Evolutionary conservation across 53 echinoderm and acorn worm species (phyloP).

Genomic region (Zoroaster sp.): DNA sequence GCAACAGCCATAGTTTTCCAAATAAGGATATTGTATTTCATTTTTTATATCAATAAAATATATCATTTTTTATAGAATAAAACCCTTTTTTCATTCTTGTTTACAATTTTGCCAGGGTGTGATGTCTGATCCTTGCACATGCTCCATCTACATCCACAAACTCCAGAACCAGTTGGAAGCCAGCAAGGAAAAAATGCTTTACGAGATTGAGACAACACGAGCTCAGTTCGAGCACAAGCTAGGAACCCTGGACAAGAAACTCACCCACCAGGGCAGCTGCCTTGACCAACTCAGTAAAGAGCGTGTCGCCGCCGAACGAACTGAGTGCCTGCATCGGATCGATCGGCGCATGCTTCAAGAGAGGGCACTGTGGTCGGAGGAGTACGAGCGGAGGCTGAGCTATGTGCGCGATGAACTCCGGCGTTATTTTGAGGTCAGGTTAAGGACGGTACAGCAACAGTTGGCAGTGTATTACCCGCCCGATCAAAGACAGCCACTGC

Average conservation of each 20-base stretch:
- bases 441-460: slow-evolving; percentile 80
- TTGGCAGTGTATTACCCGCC: slow-evolving; percentile 33
- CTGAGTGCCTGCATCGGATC: slow-evolving; percentile 88
- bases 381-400: slow-evolving; percentile 74
- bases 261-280: slow-evolving; percentile 85
- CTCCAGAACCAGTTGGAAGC: slow-evolving; percentile 96
- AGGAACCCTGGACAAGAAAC: slow-evolving; percentile 79
- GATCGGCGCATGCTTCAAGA: slow-evolving; percentile 83
- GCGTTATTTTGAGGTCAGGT: slow-evolving; percentile 74
- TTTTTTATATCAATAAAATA: too few relatives aligned
- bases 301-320: slow-evolving; percentile 80
- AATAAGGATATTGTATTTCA: too few relatives aligned
- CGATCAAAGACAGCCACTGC: slow-evolving; percentile 18
- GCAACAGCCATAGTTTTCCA: too few relatives aligned
- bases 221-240: slow-evolving; percentile 87
- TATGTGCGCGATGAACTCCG: slow-evolving; percentile 69
- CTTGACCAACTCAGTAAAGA: slow-evolving; percentile 88
- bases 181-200: slow-evolving; percentile 90
- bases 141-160: slow-evolving; percentile 86
- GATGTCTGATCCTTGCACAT: slow-evolving; percentile 75
- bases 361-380: slow-evolving; percentile 71
- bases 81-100: not conserved
- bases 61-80: not conserved
- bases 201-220: slow-evolving; percentile 85
- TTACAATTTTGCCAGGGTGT: slow-evolving; percentile 53